Evolutionary conservation across 2,113 vertebrate genomes (phyloP).

Genomic region (Axis porcinus): DNA sequence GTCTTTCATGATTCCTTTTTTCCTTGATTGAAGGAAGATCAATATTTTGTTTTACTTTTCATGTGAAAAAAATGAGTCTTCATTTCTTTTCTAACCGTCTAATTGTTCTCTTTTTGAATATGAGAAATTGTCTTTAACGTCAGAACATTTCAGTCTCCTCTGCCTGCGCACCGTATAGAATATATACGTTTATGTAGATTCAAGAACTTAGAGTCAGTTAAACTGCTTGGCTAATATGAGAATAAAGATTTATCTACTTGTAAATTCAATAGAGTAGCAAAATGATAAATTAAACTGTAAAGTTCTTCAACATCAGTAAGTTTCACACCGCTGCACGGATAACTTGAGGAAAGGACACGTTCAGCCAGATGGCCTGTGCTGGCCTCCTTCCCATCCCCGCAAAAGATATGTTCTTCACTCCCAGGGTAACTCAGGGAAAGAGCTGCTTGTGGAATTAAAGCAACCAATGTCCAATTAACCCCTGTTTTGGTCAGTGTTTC

Average conservation of each 20-base stretch:
- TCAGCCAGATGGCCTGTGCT: constrained; percentile 69
- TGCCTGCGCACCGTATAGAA: background rate
- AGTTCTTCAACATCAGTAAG: constrained; percentile 57
- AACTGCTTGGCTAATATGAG: background rate
- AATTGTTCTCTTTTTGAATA: background rate
- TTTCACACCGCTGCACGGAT: constrained; percentile 61
- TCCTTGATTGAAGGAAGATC: background rate
- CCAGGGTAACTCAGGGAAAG: constrained; percentile 68
- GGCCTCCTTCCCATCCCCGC: constrained; percentile 67
- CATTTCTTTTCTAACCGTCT: background rate
- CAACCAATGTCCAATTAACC: constrained; percentile 73
- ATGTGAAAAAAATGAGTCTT: background rate
- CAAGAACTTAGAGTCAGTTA: background rate
- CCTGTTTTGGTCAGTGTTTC: constrained; percentile 73
- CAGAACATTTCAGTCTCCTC: background rate
- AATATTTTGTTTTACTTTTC: background rate
- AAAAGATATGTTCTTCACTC: constrained; percentile 66
- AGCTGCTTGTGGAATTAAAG: constrained; percentile 72
- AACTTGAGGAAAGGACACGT: constrained; percentile 59
- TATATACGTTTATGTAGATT: background rate
- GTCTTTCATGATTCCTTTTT: background rate
- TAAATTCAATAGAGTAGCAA: background rate
- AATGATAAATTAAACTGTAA: constrained; percentile 28
- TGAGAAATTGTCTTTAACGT: background rate
- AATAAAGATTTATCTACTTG: constrained; percentile 15